A percentile compares a stretch with the other conserved stretches of the same genome.
Conservation (phyloP, 30 jellyfish, hydroid and myxozoan species). For the Rhopilema esculentum region DNA sequence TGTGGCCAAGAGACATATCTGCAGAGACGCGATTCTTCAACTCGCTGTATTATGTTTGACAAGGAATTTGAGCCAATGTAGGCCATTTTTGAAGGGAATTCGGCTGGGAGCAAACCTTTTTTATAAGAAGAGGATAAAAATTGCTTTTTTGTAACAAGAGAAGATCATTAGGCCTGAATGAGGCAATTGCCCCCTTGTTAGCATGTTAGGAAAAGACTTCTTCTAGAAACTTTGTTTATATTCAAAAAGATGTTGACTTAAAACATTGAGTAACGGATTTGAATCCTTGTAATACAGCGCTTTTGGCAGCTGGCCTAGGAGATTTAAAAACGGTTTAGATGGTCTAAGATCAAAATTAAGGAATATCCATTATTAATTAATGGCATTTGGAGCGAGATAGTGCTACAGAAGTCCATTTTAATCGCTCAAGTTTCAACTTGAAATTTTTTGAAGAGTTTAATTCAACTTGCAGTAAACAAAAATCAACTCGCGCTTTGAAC, state of each 20-base stretch:
- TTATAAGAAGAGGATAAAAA: no score
- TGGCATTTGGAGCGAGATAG: neutral
- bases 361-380: slow-evolving; percentile 4
- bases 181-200: neutral
- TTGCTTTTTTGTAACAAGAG: no score
- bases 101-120: no score
- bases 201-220: neutral
- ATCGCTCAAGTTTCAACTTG: slow-evolving; percentile 12
- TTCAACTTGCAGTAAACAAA: slow-evolving; percentile 4
- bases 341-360: neutral
- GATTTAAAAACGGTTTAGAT: neutral
- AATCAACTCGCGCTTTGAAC: neutral
- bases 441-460: neutral
- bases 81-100: no score
- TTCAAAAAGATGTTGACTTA: neutral
- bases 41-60: no score
- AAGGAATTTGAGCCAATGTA: no score
- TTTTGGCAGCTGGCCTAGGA: neutral
- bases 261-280: neutral
- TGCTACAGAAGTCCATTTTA: slow-evolving; percentile 13
- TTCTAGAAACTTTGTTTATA: neutral
- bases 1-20: no score
- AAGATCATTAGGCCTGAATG: neutral
- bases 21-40: no score
- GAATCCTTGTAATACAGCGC: neutral